phyloP scores from a whole-genome alignment of 2,888 invertebrate genomes.

The Schizaphis graminum region DNA sequence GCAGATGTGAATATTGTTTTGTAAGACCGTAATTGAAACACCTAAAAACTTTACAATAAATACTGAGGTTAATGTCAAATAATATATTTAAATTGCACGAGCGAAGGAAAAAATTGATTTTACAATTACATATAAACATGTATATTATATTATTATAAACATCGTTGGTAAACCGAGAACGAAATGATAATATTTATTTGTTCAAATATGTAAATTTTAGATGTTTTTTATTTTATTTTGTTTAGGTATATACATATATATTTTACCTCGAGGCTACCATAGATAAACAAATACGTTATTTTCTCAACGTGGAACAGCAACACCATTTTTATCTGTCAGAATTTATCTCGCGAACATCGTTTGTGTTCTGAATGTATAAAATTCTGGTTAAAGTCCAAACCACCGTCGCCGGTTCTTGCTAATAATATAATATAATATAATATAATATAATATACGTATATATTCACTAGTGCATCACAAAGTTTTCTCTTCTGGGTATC shows the following conservation, averaged over 20 bases:
- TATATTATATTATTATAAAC: not conserved
- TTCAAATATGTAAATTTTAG: constrained; percentile 39
- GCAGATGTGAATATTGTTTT: not conserved
- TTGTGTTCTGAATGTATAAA: constrained; percentile 26
- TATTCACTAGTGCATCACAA: not conserved
- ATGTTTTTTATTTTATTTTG: not conserved
- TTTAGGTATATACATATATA: not conserved
- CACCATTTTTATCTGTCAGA: constrained; percentile 34
- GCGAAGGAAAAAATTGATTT: constrained; percentile 7
- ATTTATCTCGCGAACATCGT: not conserved
- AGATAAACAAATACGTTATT: constrained; percentile 42
- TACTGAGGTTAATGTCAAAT: not conserved
- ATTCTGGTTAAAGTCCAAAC: constrained; percentile 23
- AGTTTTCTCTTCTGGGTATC: constrained; percentile 25
- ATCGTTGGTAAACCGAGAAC: not conserved
- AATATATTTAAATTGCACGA: constrained; percentile 24
- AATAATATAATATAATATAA: not conserved
- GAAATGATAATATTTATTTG: constrained; percentile 44
- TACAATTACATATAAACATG: not conserved
- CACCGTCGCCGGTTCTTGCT: not conserved
- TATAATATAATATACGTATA: not conserved
- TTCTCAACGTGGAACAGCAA: constrained; percentile 32
- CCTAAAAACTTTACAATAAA: constrained; percentile 16
- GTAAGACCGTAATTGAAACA: constrained; percentile 23
- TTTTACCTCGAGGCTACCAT: constrained; percentile 5